Evolutionary conservation across 1,140 invertebrate genomes (phyloP), one percentile per base, ranked within the genome.

Genomic region (Dendrolimus punctatus): DNA sequence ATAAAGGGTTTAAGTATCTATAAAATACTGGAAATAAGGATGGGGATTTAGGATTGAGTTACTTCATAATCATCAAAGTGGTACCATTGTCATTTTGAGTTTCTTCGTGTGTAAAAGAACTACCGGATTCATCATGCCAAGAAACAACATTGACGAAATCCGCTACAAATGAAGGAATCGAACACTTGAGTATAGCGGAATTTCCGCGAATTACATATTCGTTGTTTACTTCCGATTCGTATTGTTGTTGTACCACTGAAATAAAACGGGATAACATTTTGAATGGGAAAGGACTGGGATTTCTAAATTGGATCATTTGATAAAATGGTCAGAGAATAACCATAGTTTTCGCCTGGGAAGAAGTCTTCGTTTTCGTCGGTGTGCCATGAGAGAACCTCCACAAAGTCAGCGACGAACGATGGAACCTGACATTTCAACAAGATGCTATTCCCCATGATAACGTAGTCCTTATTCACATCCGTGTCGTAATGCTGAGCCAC

Each of bases 361-460:
- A 89, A 88, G 90, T 85, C 92, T 65, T 91, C 90, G 56, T 93
- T 91, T 55, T 93, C 93, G 72, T 93, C 91, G 68, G 93, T 94
- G 78, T 96, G 93, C 96, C 96, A 98, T 46, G 93, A 92, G 39
- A 95, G 90, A 47, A 98, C 94, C 61, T 91, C 91, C 51, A 98
- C 93, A 81, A 97, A 98, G 85, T 98, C 95, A 39, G 94, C 94
- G 46, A 97, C 95, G 83, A 96, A 98, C 10, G 93, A 95, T 23
- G 96, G 96, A 65, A 98, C 95, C 75, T 94, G 92, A 88, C 96
- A 98, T 80, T 96, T 96, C 47, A 99, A 89, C 63, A 98, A 92
- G n/a, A 96, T 96, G 45, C 95, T 93, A 85, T 98, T 97, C 49
- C 96, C 96, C 76, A 93, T 91, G 68, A 97, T 97, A 5, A 96